phyloP scores from a whole-genome alignment of 1,140 invertebrate genomes.

The Pseudomyrmex flavicornis region DNA sequence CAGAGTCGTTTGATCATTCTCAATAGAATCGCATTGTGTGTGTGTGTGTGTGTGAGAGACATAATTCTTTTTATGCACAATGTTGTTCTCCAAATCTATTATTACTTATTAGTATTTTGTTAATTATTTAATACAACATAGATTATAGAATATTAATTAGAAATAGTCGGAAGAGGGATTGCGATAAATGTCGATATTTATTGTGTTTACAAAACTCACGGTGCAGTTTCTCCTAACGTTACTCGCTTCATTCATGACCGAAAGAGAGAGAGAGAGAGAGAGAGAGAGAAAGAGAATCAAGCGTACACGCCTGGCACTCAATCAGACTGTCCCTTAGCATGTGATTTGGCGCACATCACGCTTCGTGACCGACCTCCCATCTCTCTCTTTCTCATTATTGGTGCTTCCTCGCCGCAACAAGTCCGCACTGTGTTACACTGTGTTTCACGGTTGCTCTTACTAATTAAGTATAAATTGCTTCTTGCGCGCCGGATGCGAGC shows the following conservation, averaged over 20 bases:
- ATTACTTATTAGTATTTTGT: neutral
- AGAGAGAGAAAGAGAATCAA: neutral
- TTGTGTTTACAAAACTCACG: neutral
- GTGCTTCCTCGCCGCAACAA: constrained; percentile 50
- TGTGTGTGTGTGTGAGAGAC: neutral
- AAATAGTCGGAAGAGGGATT: neutral
- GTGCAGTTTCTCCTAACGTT: neutral
- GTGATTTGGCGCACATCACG: constrained; percentile 74
- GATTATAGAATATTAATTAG: neutral
- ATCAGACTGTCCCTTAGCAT: constrained; percentile 71
- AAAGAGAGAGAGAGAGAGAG: neutral
- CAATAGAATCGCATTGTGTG: constrained; percentile 52
- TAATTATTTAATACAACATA: neutral
- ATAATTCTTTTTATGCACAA: constrained; percentile 10
- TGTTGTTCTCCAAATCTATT: neutral
- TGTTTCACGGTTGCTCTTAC: constrained; percentile 64
- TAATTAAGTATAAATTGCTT: constrained; percentile 78
- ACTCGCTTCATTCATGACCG: constrained; percentile 62
- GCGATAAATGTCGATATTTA: neutral
- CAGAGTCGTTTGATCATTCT: constrained; percentile 26
- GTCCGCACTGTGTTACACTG: constrained; percentile 64
- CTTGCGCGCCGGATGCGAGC: constrained; percentile 33
- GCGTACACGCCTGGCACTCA: constrained; percentile 66
- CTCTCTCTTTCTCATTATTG: constrained; percentile 21
- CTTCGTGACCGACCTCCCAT: constrained; percentile 45